Conservation (phyloP, 2,888 invertebrate genomes). For the Venustoraphidia nigricollis region DNA sequence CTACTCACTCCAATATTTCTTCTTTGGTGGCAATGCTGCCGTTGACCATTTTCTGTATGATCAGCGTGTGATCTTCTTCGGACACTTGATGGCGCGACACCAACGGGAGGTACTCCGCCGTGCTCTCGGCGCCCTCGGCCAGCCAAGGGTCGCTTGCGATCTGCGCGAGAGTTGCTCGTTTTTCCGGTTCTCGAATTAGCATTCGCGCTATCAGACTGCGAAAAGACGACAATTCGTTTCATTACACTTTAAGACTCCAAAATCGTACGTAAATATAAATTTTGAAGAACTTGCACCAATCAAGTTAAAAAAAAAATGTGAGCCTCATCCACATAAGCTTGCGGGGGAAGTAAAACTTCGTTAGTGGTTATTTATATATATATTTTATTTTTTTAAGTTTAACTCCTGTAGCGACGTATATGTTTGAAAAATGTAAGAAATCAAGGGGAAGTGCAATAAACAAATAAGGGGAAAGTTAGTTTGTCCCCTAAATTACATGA, state of each 20-base stretch:
- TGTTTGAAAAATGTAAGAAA: too few species aligned
- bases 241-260: background rate
- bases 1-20: slow-evolving; percentile 78
- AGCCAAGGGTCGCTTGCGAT: slow-evolving; percentile 82
- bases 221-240: slow-evolving; percentile 4
- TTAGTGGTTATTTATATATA: too few species aligned
- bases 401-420: too few species aligned
- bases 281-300: too few species aligned
- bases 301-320: too few species aligned
- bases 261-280: background rate
- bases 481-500: too few species aligned
- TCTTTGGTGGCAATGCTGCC: slow-evolving; percentile 91
- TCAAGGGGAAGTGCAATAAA: too few species aligned
- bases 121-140: slow-evolving; percentile 32
- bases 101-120: slow-evolving; percentile 55
- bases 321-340: too few species aligned
- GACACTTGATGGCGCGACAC: slow-evolving; percentile 81
- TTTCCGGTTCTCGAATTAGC: slow-evolving; percentile 86
- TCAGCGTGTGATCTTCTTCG: slow-evolving; percentile 79
- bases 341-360: too few species aligned
- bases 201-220: slow-evolving; percentile 76
- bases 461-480: too few species aligned
- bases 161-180: slow-evolving; percentile 74
- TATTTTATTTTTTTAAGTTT: too few species aligned
- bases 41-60: slow-evolving; percentile 91